Conservation (phyloP, 2,113 vertebrate genomes). For the Ursus arctos region DNA sequence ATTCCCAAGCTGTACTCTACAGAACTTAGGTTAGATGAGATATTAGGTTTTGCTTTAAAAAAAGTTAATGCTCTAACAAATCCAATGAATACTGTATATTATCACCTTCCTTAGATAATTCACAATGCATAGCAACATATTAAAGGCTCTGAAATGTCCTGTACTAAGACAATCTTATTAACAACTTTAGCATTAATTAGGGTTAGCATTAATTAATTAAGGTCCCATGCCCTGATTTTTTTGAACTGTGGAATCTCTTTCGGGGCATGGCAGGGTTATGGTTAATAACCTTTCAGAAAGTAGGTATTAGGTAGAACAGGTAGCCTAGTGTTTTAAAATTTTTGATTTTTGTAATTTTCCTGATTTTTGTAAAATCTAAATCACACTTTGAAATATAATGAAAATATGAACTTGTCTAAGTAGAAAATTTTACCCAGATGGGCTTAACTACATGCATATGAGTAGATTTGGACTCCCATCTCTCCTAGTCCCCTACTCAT, state of each 20-base stretch:
- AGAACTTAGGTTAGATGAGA: conserved; percentile 36
- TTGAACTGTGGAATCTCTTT: neutral
- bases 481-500: neutral
- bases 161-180: neutral
- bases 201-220: neutral
- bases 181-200: neutral
- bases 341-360: neutral
- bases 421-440: neutral
- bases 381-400: neutral
- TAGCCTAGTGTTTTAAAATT: neutral
- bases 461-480: neutral
- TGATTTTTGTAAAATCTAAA: conserved; percentile 16
- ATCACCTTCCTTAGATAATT: conserved; percentile 35
- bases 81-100: neutral
- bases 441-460: neutral
- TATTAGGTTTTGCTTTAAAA: conserved; percentile 35
- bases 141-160: conserved; percentile 37
- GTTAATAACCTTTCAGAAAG: conserved; percentile 5
- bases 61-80: neutral
- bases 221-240: neutral
- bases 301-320: neutral
- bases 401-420: neutral
- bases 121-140: neutral
- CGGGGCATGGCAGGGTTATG: neutral
- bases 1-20: neutral